Percentiles rank a stretch among this genome's conserved stretches.
Conservation (phyloP, 2,797 vertebrate genomes). For the Lerista edwardsae region DNA sequence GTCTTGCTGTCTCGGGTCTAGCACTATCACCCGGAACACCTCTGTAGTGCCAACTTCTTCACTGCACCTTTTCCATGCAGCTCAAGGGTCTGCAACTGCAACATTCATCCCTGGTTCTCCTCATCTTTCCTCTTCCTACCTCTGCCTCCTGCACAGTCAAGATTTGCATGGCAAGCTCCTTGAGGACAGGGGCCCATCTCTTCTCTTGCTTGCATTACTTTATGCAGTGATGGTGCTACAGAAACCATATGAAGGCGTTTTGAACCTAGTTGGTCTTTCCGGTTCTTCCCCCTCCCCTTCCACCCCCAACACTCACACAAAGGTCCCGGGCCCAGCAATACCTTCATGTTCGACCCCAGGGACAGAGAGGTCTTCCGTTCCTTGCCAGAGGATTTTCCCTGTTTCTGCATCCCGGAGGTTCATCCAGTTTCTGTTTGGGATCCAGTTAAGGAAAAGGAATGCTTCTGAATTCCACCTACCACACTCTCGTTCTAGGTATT, state of each 20-base stretch:
- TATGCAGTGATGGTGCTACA: not conserved
- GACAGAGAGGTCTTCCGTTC: slow-evolving; percentile 95
- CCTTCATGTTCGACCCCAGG: slow-evolving; percentile 99
- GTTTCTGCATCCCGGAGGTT: slow-evolving; percentile 97
- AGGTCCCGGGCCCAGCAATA: slow-evolving; percentile 61
- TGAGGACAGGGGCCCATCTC: not conserved
- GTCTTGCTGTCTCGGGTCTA: too few species aligned
- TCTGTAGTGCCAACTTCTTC: not conserved
- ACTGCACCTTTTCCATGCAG: not conserved
- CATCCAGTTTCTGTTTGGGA: slow-evolving; percentile 94
- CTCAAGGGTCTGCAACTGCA: not conserved
- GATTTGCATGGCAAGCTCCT: not conserved
- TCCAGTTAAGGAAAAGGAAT: slow-evolving; percentile 72
- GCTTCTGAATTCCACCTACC: not conserved
- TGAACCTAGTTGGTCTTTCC: not conserved
- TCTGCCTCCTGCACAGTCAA: too few species aligned
- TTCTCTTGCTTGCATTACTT: not conserved
- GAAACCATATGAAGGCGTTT: too few species aligned
- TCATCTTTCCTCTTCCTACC: too few species aligned
- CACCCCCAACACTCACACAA: not conserved
- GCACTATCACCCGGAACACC: not conserved
- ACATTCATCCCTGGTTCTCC: too few species aligned
- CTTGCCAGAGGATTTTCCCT: slow-evolving; percentile 98
- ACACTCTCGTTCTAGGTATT: too few species aligned
- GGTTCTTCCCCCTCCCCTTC: not conserved